A percentile compares a stretch with the other conserved stretches of the same genome.
Conservation (phyloP, 92 coral and sea anemone species). For the Porites evermanni region DNA sequence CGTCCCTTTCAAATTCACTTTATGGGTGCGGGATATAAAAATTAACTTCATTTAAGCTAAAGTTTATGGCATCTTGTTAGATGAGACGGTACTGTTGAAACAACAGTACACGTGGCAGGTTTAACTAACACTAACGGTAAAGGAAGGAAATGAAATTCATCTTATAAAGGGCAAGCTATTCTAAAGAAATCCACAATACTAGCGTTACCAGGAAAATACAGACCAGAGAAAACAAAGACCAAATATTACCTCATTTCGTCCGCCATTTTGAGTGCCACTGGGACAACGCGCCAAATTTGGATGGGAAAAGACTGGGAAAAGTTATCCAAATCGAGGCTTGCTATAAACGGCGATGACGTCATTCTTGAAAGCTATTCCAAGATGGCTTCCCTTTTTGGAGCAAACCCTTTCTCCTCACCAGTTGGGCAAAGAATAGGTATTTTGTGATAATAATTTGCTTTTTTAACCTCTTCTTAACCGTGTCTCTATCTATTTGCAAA, state of each 20-base stretch:
- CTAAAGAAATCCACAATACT: conserved; percentile 1
- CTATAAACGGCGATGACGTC: conserved; percentile 84
- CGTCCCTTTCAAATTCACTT: not conserved
- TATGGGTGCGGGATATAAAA: not conserved
- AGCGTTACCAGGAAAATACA: not conserved
- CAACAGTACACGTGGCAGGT: not conserved
- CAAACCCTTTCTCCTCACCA: conserved; percentile 90
- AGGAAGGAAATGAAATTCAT: not conserved
- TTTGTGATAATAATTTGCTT: not conserved
- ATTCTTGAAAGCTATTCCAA: conserved; percentile 65
- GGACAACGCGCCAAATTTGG: conserved; percentile 55
- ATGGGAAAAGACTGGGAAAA: conserved; percentile 23
- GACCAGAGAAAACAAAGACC: conserved; percentile 34
- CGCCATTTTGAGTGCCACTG: conserved; percentile 80
- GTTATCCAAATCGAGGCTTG: conserved; percentile 53
- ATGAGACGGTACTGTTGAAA: not conserved
- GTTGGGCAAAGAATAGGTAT: conserved; percentile 99
- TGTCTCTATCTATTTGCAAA: not conserved
- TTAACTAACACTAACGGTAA: not conserved
- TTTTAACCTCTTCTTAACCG: not conserved
- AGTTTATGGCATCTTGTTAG: not conserved
- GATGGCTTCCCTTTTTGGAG: conserved; percentile 96
- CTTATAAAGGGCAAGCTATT: not conserved
- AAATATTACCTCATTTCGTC: conserved; percentile 72
- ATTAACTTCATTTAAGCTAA: not conserved